Conservation (phyloP, 1,140 invertebrate species). For the Leptopilina boulardi region DNA sequence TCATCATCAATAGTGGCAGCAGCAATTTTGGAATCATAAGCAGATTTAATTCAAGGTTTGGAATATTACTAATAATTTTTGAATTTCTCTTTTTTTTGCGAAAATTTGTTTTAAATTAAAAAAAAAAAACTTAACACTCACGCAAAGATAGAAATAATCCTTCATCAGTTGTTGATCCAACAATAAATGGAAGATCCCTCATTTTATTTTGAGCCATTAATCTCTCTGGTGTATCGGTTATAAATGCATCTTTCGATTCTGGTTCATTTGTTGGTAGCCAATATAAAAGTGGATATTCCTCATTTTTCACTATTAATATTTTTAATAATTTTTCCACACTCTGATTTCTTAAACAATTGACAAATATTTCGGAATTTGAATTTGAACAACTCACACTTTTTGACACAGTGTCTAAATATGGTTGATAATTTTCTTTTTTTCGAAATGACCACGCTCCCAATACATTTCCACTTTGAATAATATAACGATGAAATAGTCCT, state of each 20-base stretch:
- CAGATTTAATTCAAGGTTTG: too few relatives aligned
- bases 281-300: neutral
- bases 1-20: too few relatives aligned
- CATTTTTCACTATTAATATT: neutral
- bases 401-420: neutral
- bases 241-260: neutral
- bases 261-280: neutral
- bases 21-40: too few relatives aligned
- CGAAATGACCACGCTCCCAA: neutral
- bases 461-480: neutral
- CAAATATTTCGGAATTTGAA: neutral
- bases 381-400: neutral
- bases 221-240: neutral
- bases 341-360: neutral
- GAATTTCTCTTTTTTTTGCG: neutral
- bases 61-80: neutral
- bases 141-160: neutral
- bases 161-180: neutral
- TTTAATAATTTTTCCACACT: neutral
- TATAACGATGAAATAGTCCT: neutral
- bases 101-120: neutral
- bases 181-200: neutral
- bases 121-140: neutral
- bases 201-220: neutral
- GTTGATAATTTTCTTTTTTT: neutral